Percentiles rank a stretch among this genome's conserved stretches.
Evolutionary conservation across 2,888 invertebrate genomes (phyloP).

Genomic region (Lasioglossum oenotherae): DNA sequence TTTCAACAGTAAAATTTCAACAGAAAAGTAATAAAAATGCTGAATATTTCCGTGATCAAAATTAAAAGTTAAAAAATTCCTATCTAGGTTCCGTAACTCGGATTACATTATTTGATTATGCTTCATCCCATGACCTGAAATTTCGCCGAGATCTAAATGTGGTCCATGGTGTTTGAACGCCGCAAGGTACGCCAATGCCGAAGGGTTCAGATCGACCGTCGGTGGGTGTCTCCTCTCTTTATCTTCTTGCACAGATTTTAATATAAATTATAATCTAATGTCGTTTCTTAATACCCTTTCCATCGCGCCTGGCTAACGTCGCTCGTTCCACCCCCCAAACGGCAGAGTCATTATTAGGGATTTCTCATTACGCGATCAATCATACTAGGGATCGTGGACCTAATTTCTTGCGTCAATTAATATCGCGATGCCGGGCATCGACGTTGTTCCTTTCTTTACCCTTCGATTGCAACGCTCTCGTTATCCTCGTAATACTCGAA

Average conservation of each 20-base stretch:
- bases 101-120: not conserved
- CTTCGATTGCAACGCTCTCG: constrained; percentile 55
- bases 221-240: constrained; percentile 79
- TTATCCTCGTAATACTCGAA: constrained; percentile 57
- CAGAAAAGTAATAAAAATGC: not conserved
- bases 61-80: not conserved
- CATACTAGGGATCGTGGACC: constrained; percentile 79
- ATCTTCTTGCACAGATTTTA: constrained; percentile 84
- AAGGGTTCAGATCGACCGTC: constrained; percentile 78
- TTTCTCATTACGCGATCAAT: constrained; percentile 84
- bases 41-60: not conserved
- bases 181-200: constrained; percentile 75
- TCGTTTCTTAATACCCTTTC: constrained; percentile 83
- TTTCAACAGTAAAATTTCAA: no score
- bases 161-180: constrained; percentile 32
- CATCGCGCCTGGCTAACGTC: constrained; percentile 61
- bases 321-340: constrained; percentile 73
- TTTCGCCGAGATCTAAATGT: constrained; percentile 4
- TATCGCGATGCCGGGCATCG: constrained; percentile 75
- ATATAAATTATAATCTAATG: constrained; percentile 84
- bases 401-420: constrained; percentile 83
- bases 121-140: not conserved
- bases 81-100: not conserved
- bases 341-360: constrained; percentile 82
- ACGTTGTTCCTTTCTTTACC: constrained; percentile 56